Percentiles rank a stretch among this genome's conserved stretches.
Conservation (phyloP, 2,113 vertebrate species). For the Mirza zaza region DNA sequence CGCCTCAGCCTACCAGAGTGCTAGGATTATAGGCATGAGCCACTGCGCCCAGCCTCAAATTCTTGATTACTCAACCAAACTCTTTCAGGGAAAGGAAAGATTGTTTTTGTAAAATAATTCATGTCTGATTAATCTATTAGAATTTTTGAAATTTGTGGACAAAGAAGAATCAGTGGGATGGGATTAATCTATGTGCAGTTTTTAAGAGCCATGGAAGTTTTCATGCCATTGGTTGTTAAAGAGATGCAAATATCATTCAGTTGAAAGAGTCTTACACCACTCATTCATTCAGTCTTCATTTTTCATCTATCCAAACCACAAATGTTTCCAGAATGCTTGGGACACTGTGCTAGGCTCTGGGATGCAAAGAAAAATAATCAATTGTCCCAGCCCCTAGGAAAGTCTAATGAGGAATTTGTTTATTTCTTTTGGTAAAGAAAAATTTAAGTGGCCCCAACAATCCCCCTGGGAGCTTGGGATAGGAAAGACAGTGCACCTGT, state of each 20-base stretch:
- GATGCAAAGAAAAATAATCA: background rate
- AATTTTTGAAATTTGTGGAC: background rate
- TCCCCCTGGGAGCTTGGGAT: background rate
- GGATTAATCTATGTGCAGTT: background rate
- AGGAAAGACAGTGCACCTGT: too few species aligned
- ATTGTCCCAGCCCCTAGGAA: background rate
- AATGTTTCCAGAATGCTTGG: background rate
- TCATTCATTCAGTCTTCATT: background rate
- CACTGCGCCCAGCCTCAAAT: background rate
- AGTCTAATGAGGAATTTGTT: background rate
- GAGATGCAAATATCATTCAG: background rate
- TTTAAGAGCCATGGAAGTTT: background rate
- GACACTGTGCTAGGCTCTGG: background rate
- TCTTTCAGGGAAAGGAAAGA: constrained; percentile 1
- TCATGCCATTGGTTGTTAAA: background rate
- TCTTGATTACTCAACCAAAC: background rate
- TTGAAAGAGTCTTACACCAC: background rate
- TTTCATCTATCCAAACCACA: background rate
- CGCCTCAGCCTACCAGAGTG: too few species aligned
- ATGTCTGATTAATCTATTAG: background rate
- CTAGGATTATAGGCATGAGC: too few species aligned
- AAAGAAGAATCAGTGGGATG: background rate
- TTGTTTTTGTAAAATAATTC: constrained; percentile 4
- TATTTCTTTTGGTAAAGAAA: background rate
- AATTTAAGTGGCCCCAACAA: background rate